Evolutionary conservation across 2,888 invertebrate species (phyloP).

Genomic region (Gnatocerus cornutus): DNA sequence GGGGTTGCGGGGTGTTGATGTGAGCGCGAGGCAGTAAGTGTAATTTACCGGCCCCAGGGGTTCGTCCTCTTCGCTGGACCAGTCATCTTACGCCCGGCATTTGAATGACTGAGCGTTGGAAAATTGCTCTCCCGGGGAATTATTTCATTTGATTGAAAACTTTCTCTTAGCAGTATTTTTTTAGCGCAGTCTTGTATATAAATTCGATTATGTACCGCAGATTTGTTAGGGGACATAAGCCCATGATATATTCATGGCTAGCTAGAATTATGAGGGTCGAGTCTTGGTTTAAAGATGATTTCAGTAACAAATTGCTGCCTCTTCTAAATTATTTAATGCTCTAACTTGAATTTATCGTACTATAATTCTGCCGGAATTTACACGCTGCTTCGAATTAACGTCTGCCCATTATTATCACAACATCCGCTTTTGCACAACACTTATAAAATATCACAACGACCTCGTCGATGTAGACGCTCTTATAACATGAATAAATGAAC

Average conservation of each 20-base stretch:
- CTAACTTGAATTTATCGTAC: slow-evolving; percentile 64
- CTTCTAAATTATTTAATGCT: slow-evolving; percentile 69
- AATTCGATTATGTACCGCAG: slow-evolving; percentile 72
- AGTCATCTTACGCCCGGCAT: slow-evolving; percentile 66
- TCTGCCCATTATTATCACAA: slow-evolving; percentile 43
- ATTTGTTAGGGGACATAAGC: slow-evolving; percentile 68
- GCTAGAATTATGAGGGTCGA: slow-evolving; percentile 68
- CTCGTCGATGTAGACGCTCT: background rate
- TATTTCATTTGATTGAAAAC: slow-evolving; percentile 82
- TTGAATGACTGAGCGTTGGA: slow-evolving; percentile 75
- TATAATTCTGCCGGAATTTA: slow-evolving; percentile 50
- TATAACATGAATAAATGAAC: slow-evolving; percentile 14
- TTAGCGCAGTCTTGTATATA: slow-evolving; percentile 69
- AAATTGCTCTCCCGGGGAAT: slow-evolving; percentile 83
- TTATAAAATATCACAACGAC: slow-evolving; percentile 19
- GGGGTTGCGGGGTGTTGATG: slow-evolving; percentile 68
- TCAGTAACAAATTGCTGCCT: slow-evolving; percentile 69
- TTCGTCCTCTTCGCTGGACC: slow-evolving; percentile 63
- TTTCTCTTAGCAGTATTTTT: slow-evolving; percentile 70
- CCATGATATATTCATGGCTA: slow-evolving; percentile 69
- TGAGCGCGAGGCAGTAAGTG: slow-evolving; percentile 71
- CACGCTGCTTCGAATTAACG: slow-evolving; percentile 47
- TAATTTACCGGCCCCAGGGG: slow-evolving; percentile 71
- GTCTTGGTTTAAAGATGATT: slow-evolving; percentile 68
- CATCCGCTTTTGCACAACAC: slow-evolving; percentile 13